Conservation (phyloP, 2,113 vertebrate genomes). For the Sylvietta virens region DNA sequence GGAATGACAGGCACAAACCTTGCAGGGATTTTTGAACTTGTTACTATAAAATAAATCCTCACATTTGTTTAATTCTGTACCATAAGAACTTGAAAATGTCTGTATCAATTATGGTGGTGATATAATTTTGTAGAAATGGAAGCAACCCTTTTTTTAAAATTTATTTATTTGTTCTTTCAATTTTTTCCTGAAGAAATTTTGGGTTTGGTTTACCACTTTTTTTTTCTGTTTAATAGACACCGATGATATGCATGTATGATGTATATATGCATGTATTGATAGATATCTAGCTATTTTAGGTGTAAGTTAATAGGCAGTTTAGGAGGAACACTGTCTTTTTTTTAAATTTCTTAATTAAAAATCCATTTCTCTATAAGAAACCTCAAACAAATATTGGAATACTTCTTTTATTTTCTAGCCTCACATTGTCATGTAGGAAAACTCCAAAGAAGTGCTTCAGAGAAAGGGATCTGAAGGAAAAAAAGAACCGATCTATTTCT, state of each 20-base stretch:
- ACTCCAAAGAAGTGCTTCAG: not conserved
- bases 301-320: not conserved
- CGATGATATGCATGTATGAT: not conserved
- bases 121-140: not conserved
- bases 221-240: not conserved
- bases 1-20: not conserved
- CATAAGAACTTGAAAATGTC: not conserved
- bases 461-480: not conserved
- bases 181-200: not conserved
- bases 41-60: not conserved
- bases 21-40: not conserved
- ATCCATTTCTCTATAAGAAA: not conserved
- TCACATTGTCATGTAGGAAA: not conserved
- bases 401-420: not conserved
- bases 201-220: not conserved
- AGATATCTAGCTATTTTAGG: not conserved
- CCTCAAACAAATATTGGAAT: not conserved
- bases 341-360: not conserved
- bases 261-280: not conserved
- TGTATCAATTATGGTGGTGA: not conserved
- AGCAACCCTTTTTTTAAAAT: not conserved
- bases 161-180: not conserved
- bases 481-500: accelerated
- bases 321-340: not conserved
- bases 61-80: not conserved